Percentiles rank a stretch among this genome's conserved stretches.
phyloP scores from a whole-genome alignment of 2,797 vertebrate genomes.

The Gallinago nigripennis region DNA sequence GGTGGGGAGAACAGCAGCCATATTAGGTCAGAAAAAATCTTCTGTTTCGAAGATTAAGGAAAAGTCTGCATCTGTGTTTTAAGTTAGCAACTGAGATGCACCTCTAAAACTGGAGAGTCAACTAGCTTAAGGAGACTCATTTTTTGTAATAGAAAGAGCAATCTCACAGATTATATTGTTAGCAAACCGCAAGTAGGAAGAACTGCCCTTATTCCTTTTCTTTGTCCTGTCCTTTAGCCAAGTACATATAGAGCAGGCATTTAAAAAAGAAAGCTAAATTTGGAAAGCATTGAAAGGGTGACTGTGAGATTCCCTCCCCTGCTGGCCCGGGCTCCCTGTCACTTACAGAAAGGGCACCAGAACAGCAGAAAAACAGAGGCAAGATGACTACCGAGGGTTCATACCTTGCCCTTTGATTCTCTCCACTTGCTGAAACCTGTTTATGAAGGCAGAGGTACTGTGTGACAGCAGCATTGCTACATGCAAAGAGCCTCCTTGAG shows the following conservation, averaged over 20 bases:
- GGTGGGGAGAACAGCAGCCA: not conserved
- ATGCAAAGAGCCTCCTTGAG: not conserved
- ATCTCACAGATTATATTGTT: not conserved
- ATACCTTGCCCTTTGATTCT: not conserved
- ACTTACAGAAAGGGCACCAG: not conserved
- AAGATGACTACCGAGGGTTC: not conserved
- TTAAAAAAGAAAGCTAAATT: not conserved
- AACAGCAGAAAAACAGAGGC: not conserved
- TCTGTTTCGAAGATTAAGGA: not conserved
- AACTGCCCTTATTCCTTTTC: not conserved
- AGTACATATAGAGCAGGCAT: not conserved
- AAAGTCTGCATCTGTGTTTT: not conserved
- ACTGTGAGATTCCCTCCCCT: not conserved
- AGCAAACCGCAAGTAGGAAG: not conserved
- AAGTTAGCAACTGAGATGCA: rapidly evolving
- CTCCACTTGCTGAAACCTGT: not conserved
- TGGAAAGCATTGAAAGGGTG: not conserved
- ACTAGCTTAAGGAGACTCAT: not conserved
- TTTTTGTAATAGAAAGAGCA: not conserved
- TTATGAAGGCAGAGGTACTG: not conserved
- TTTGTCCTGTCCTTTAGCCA: not conserved
- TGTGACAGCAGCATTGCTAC: not conserved
- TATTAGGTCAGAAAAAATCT: not conserved
- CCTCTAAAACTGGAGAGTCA: not conserved
- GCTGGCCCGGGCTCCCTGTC: not conserved